Percentiles rank a stretch among this genome's conserved stretches.
phyloP scores from a whole-genome alignment of 2,797 vertebrate species.

The Clarias platycephalus region DNA sequence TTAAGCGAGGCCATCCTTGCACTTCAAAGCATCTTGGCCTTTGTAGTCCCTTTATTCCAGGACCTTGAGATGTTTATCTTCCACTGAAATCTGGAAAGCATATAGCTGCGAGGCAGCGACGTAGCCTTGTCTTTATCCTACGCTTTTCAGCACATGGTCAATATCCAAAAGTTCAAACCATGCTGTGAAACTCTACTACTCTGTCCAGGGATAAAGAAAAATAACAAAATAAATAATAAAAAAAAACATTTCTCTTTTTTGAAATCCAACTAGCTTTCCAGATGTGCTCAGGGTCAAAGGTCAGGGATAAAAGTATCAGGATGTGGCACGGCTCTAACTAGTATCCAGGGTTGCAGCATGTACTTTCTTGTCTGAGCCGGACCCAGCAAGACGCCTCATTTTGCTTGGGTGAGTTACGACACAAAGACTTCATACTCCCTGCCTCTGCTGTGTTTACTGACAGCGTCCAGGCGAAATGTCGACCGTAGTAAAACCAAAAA shows the following conservation, averaged over 20 bases:
- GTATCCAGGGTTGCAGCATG: slow-evolving; percentile 75
- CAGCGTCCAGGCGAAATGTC: slow-evolving; percentile 71
- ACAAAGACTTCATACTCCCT: slow-evolving; percentile 72
- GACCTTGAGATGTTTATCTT: slow-evolving; percentile 79
- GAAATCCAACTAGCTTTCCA: slow-evolving; percentile 89
- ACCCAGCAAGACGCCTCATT: slow-evolving; percentile 82
- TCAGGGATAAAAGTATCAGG: slow-evolving; percentile 94
- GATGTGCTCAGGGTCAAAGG: slow-evolving; percentile 90
- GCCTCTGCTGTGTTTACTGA: slow-evolving; percentile 75
- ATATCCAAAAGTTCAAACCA: slow-evolving; percentile 79
- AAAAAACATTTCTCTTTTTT: slow-evolving; percentile 56
- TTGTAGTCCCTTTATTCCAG: slow-evolving; percentile 60
- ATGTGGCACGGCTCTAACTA: slow-evolving; percentile 81
- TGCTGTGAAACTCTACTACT: slow-evolving; percentile 62
- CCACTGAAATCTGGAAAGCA: slow-evolving; percentile 72
- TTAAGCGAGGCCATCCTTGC: slow-evolving; percentile 73
- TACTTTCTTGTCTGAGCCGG: slow-evolving; percentile 70
- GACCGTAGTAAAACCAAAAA: slow-evolving; percentile 71
- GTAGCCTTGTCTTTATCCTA: slow-evolving; percentile 68
- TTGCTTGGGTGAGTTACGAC: slow-evolving; percentile 80
- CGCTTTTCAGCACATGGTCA: slow-evolving; percentile 67
- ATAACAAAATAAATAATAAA: slow-evolving; percentile 45
- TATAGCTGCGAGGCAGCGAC: slow-evolving; percentile 72
- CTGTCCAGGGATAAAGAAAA: slow-evolving; percentile 50
- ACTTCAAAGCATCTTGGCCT: slow-evolving; percentile 76